phyloP scores from a whole-genome alignment of 2,888 invertebrate species.

The Ceriagrion tenellum region DNA sequence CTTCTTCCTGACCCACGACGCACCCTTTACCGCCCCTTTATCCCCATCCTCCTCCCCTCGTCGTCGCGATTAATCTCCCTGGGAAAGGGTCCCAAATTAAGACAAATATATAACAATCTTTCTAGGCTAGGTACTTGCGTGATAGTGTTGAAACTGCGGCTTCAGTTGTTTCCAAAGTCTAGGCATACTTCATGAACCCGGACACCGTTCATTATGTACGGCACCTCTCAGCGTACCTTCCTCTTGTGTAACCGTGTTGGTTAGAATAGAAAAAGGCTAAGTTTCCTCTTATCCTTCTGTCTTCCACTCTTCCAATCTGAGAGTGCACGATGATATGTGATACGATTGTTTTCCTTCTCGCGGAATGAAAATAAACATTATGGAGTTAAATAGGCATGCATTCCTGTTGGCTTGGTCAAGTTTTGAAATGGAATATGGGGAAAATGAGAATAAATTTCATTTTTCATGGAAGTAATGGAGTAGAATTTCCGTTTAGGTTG shows the following conservation, averaged over 20 bases:
- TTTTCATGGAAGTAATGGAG: neutral
- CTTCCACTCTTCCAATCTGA: neutral
- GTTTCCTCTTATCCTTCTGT: neutral
- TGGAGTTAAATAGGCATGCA: neutral
- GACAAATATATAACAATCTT: conserved; percentile 53
- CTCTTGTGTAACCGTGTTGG: too few relatives aligned
- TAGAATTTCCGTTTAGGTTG: neutral
- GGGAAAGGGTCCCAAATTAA: conserved; percentile 46
- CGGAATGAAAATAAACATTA: neutral
- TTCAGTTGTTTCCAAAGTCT: conserved; percentile 31
- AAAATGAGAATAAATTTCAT: neutral
- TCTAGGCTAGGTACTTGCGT: conserved; percentile 15
- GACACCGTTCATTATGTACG: neutral
- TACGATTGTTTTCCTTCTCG: neutral
- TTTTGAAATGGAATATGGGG: neutral
- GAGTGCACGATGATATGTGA: neutral
- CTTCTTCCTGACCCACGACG: neutral
- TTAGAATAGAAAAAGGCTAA: neutral
- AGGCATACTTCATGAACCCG: neutral
- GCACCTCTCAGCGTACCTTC: neutral
- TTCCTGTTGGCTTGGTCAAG: neutral
- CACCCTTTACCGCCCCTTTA: neutral
- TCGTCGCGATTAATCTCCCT: neutral
- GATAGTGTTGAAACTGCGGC: neutral
- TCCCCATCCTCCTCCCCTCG: neutral